Base-by-base conservation (phyloP, 2,888 invertebrate genomes). In the Drosophila macrothrix region DNA sequence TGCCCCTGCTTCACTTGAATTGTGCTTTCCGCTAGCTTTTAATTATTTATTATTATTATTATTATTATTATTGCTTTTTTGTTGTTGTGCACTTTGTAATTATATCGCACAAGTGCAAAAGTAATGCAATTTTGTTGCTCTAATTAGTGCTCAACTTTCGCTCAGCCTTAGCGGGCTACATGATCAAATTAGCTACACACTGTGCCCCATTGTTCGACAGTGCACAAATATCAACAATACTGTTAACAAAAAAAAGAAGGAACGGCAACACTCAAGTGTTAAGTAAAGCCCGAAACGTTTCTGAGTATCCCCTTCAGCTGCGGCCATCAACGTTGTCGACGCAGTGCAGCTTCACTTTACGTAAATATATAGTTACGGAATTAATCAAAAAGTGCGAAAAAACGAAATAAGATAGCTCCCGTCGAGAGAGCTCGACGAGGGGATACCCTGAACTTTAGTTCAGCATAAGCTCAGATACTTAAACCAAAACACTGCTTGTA, bases 291-390 rank as follows among this genome's bases (percentile, higher is more conserved):
- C 29, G 59, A 14, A 67, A 49, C 19, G 49, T 19, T 58, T 55
- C 60, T 50, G 50, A 54, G 58, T 29, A 16, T 9, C 50, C 37
- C 49, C 55, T 63, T 46, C 29, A 58, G 59, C 73, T 73, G 71
- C 68, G 87, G 49, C 43, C 72, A 31, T 9, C 31, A 31, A 31
- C 29, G 55, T 76, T 67, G 67, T 56, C 74, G 69, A 62, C 70
- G 73, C 60, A 37, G 66, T 56, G 60, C 60, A 88, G 79, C 80
- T 82, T 85, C 61, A 61, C 63, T 73, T 80, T 80, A 77, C 77
- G 82, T 68, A 88, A 87, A 90, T 87, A 85, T 85, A 76, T 80
- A 73, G 73, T 72, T 75, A 82, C 60, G 86, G 70, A 76, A 88
- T 83, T 85, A 88, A 88, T 85, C 73, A 89, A 84, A 83, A 80